phyloP scores from a whole-genome alignment of 1,140 invertebrate genomes.

The Drosophila ananassae region DNA sequence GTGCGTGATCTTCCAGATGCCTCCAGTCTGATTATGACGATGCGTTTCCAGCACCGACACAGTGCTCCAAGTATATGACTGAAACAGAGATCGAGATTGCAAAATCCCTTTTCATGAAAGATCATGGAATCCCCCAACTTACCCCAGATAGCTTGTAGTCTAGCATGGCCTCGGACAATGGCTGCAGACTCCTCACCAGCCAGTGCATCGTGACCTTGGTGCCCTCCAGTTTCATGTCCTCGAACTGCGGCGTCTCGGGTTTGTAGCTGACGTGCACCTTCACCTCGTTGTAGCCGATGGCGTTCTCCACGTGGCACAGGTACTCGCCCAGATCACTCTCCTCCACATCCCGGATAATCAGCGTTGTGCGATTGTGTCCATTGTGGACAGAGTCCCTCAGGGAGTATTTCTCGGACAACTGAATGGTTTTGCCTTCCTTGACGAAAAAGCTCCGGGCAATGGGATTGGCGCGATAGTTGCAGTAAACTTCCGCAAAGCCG shows the following conservation, averaged over 20 bases:
- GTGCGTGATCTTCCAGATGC: conserved; percentile 81
- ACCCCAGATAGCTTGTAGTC: conserved; percentile 75
- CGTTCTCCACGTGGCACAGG: conserved; percentile 70
- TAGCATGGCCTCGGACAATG: conserved; percentile 74
- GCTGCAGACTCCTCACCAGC: conserved; percentile 77
- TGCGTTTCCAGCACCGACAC: conserved; percentile 73
- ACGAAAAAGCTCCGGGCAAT: conserved; percentile 66
- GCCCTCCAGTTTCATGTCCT: conserved; percentile 60
- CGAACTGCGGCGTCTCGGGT: conserved; percentile 77
- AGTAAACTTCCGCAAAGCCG: conserved; percentile 70
- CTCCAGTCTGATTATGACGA: conserved; percentile 64
- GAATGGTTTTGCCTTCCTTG: conserved; percentile 58
- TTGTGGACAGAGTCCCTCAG: conserved; percentile 60
- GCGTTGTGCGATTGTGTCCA: conserved; percentile 70
- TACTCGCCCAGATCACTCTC: conserved; percentile 72
- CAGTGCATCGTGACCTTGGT: conserved; percentile 71
- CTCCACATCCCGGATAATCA: conserved; percentile 59
- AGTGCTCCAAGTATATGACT: conserved; percentile 80
- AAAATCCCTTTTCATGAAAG: background rate
- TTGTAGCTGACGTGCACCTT: conserved; percentile 64
- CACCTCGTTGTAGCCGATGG: conserved; percentile 61
- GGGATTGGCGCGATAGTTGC: conserved; percentile 74
- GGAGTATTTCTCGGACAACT: conserved; percentile 64
- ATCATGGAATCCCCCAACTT: conserved; percentile 10
- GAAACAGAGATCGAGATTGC: background rate